Evolutionary conservation across 2,113 vertebrate genomes (phyloP).

Genomic region (Leptodactylus fuscus): DNA sequence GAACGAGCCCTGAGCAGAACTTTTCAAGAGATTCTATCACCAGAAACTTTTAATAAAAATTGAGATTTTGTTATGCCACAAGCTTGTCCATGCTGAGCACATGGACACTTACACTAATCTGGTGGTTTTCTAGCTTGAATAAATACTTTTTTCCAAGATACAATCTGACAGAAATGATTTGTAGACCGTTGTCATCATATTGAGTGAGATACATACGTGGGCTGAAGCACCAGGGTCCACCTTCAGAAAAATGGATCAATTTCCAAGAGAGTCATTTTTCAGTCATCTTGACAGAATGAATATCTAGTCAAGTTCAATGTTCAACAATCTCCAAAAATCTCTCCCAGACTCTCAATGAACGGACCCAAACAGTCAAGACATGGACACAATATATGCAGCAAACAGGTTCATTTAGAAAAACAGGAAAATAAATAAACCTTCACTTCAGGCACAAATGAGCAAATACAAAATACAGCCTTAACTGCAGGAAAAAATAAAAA

Average conservation of each 20-base stretch:
- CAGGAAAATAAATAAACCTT: too few relatives aligned
- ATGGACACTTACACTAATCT: background rate
- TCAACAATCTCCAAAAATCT: too few relatives aligned
- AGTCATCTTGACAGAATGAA: background rate
- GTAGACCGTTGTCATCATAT: background rate
- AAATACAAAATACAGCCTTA: too few relatives aligned
- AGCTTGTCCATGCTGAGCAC: background rate
- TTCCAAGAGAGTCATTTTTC: background rate
- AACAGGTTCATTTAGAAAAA: too few relatives aligned
- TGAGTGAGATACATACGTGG: background rate
- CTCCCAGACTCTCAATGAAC: too few relatives aligned
- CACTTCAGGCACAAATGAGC: too few relatives aligned
- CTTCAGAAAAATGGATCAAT: background rate
- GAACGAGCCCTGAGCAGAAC: too few relatives aligned
- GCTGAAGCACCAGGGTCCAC: background rate
- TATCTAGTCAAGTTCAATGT: too few relatives aligned
- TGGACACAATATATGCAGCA: too few relatives aligned
- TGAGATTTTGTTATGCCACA: background rate
- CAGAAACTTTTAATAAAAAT: background rate
- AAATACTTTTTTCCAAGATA: background rate
- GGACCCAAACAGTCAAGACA: too few relatives aligned
- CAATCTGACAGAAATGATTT: background rate
- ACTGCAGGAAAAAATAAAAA: too few relatives aligned
- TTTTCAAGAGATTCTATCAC: too few relatives aligned
- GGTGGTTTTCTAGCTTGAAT: background rate